Conservation (phyloP, 23 tunicate genomes). For the Corella eumyota region DNA sequence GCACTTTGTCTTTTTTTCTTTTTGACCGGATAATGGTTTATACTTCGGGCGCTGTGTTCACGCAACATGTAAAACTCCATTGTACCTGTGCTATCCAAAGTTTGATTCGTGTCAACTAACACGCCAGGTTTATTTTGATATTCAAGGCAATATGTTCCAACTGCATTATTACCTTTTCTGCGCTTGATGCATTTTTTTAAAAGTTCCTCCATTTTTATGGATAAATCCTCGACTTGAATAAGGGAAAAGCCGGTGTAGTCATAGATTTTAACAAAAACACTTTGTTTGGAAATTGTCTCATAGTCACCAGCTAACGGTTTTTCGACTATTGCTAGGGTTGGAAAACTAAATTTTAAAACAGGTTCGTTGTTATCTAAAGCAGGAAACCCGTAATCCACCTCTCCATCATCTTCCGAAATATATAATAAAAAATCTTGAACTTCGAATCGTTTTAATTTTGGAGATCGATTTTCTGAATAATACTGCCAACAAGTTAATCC, state of each 20-base stretch:
- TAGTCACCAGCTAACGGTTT: slow-evolving; percentile 30
- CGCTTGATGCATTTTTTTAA: slow-evolving; percentile 49
- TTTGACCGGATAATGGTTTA: background rate
- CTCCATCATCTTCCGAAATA: slow-evolving; percentile 87
- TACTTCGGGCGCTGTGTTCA: slow-evolving; percentile 65
- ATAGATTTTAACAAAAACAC: slow-evolving; percentile 66
- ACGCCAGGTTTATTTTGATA: slow-evolving; percentile 57
- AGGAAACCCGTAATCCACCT: slow-evolving; percentile 77
- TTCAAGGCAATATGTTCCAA: slow-evolving; percentile 55
- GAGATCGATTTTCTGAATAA: slow-evolving; percentile 23
- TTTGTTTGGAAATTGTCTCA: slow-evolving; percentile 37
- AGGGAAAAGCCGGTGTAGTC: slow-evolving; percentile 60
- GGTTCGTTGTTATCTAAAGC: slow-evolving; percentile 58
- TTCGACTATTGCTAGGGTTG: slow-evolving; percentile 70
- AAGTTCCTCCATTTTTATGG: slow-evolving; percentile 66
- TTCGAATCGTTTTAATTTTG: slow-evolving; percentile 33
- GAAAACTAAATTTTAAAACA: slow-evolving; percentile 59
- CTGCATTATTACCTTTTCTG: slow-evolving; percentile 46
- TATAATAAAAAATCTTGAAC: slow-evolving; percentile 46
- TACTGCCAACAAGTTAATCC: slow-evolving; percentile 86
- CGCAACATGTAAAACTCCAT: slow-evolving; percentile 87
- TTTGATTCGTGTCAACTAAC: slow-evolving; percentile 57
- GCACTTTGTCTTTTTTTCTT: background rate
- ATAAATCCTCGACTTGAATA: slow-evolving; percentile 59
- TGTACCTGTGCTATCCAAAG: slow-evolving; percentile 73